Base-by-base conservation (phyloP, 2,888 invertebrate species). In the Drosophila prostipennis region DNA sequence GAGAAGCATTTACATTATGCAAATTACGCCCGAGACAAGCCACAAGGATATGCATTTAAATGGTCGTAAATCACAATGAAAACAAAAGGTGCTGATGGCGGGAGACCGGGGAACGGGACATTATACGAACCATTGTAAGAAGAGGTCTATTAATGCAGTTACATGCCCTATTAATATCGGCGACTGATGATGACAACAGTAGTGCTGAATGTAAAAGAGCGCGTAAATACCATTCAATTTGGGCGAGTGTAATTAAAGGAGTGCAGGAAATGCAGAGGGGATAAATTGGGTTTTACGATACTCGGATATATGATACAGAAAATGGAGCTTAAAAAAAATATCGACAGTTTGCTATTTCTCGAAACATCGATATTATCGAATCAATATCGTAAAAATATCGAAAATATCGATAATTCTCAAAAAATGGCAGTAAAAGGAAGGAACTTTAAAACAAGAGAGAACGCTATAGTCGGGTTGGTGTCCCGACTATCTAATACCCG, bases 41-140 rank as follows among this genome's bases (percentile, higher is more conserved):
- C 61, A 36, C 72, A 78, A 78, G 84, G 78, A 87, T 81, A 79
- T 84, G 72, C 69, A 77, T 78, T 83, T 79, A 79, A 84, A 80
- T 65, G 81, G 57, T 75, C 84, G 74, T 87, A 83, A 83, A 87
- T 83, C 81, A 84, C 63, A 76, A 78, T 68, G 76, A 76, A 77
- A 72, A 84, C 84, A 85, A 85, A 85, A 78, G 81, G 74, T 81
- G 48, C 52, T 63, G 49, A 36, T n/a, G 32, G 14, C 14, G 39
- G 48, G n/a, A 51, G 4, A 53, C 23, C 55, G 55, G 39, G 58
- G 13, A 19, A 8, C 4, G 16, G 13, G 5, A n/a, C n/a, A 8
- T 11, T 11, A 13, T 13, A 49, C 36, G 26, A 53, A 23, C 39
- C 43, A 68, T 69, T 78, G 83, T 83, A 67, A 59, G 70, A 75